Evolutionary conservation across 2,888 invertebrate species (phyloP), one percentile per base, ranked within the genome.

Genomic region (Penaeus monodon): DNA sequence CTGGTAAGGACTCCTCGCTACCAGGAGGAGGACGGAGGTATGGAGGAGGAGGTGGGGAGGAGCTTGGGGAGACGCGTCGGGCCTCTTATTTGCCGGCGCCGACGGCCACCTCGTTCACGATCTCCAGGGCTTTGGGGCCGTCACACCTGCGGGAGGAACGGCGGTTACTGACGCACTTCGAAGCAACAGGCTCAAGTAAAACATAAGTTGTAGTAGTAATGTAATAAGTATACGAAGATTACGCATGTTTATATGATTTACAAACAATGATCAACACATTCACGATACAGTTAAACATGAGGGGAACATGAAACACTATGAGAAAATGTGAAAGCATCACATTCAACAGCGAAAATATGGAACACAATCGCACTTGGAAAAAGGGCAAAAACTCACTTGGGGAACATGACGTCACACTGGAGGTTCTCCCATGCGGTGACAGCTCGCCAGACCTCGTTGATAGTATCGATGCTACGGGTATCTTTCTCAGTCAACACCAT

Each of bases 31-130:
- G 57, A 57, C 57, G 57, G 57, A 57, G 57, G 29, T 63, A 65
- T 33, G 64, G 44, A 80, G 65, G 80, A 63, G 49, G 81, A 24
- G 29, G 49, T 57, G 73, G 73, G 24, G 73, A 57, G 29, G n/a
- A 73, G 44, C 29, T n/a, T 7, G 17, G 57, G 17, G 70, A 24
- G 63, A 22, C 4, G 7, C 68, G 24, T 2, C 20, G 24, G 14
- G 14, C 33, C 65, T 68, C 65, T 80, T 84, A 83, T 80, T 79
- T 79, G 76, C 87, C 84, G n/a, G 81, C 24, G n/a, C 86, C 89
- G n/a, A 86, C 70, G 44, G 90, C 90, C 33, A 90, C 90, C 49
- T 90, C 90, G 81, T 90, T 90, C 63, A 90, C 90, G 81, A 90
- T 90, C 77, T 90, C 90, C 68, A 90, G 83, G 20, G 90, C 90